phyloP scores from a whole-genome alignment of 2,113 vertebrate species.

The Phycodurus eques region DNA sequence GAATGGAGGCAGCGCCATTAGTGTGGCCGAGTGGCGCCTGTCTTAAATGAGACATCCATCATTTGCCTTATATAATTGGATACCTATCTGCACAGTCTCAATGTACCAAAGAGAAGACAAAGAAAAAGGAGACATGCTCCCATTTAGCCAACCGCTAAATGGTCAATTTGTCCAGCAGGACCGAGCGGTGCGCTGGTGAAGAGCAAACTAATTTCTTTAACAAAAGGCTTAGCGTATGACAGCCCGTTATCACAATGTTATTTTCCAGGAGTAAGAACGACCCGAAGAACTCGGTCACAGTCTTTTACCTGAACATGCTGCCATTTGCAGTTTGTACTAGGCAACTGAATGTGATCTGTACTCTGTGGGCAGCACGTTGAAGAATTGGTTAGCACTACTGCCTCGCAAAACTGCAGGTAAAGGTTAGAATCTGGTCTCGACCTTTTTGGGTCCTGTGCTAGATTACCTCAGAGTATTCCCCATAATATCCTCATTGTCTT shows the following conservation, averaged over 20 bases:
- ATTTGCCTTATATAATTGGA: constrained; percentile 67
- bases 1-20: constrained; percentile 42
- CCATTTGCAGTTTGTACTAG: constrained; percentile 47
- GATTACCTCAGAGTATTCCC: too few relatives aligned
- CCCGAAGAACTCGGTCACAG: constrained; percentile 45
- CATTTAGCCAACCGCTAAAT: constrained; percentile 61
- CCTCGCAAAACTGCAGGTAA: constrained; percentile 17
- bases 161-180: constrained; percentile 62
- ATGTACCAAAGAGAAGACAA: constrained; percentile 39
- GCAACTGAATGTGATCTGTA: background rate
- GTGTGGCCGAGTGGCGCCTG: constrained; percentile 39
- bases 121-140: constrained; percentile 31
- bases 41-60: constrained; percentile 68
- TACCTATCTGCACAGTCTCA: constrained; percentile 53
- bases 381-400: background rate
- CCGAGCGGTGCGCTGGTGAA: constrained; percentile 40
- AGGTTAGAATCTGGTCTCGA: constrained; percentile 13
- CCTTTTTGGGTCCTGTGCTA: background rate
- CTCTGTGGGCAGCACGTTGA: background rate
- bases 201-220: constrained; percentile 66
- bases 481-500: background rate
- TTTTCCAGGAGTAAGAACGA: constrained; percentile 57
- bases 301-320: constrained; percentile 57
- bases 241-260: constrained; percentile 64
- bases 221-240: constrained; percentile 63